Conservation (phyloP, 1,140 invertebrate species). For the Cardiocondyla obscurior region DNA sequence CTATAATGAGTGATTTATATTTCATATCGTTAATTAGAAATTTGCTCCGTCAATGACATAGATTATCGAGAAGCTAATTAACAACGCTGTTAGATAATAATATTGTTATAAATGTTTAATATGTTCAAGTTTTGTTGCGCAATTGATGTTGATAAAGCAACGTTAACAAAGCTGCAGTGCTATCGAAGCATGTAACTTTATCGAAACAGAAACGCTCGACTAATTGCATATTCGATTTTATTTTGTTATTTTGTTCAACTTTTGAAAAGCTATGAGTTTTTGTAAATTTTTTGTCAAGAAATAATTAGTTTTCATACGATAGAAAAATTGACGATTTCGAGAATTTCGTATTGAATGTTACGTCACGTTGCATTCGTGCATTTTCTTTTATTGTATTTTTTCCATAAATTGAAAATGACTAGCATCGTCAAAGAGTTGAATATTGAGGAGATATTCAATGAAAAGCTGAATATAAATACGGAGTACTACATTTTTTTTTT, state of each 20-base stretch:
- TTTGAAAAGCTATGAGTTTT: neutral
- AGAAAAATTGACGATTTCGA: neutral
- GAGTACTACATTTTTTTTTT: too few relatives aligned
- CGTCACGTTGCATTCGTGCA: neutral
- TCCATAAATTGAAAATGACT: neutral
- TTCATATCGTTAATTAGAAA: conserved; percentile 17
- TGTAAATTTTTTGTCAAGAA: neutral
- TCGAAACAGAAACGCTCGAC: neutral
- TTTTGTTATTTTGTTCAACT: neutral
- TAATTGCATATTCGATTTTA: neutral
- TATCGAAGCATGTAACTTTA: neutral
- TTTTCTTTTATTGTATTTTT: neutral
- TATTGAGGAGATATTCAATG: neutral
- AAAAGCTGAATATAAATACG: neutral
- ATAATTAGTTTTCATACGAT: neutral
- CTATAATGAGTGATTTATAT: conserved; percentile 6
- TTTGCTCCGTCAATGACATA: neutral
- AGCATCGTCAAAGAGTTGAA: neutral
- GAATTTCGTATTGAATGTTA: neutral
- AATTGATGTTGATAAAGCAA: neutral
- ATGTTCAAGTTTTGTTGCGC: neutral
- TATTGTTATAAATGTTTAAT: neutral
- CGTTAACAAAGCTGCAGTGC: neutral
- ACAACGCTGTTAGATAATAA: neutral
- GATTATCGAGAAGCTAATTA: neutral